phyloP scores from a whole-genome alignment of 2,797 vertebrate genomes.

The Neosilurus hyrtlii region DNA sequence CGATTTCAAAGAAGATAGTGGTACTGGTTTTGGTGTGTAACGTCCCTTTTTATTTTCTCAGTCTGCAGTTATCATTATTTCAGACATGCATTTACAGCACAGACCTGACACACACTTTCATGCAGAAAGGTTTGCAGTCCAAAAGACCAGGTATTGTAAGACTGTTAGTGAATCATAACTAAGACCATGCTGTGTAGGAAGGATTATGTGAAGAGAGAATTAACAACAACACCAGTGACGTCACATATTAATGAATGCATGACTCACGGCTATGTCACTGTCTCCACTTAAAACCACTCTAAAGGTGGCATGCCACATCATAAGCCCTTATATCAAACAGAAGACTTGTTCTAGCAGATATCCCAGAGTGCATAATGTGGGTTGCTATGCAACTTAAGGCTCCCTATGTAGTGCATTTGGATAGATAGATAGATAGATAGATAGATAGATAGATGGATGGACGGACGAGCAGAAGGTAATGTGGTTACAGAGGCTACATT shows the following conservation, averaged over 20 bases:
- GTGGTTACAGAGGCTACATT: neutral
- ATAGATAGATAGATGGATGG: too few species aligned
- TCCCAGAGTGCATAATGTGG: neutral
- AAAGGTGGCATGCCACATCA: constrained; percentile 36
- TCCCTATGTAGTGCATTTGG: neutral
- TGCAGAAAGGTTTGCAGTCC: neutral
- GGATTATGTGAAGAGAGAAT: neutral
- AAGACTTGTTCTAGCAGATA: constrained; percentile 31
- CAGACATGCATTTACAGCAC: neutral
- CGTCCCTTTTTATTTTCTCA: neutral
- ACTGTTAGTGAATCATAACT: neutral
- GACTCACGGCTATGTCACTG: constrained; percentile 31
- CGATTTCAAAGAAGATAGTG: neutral
- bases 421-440: too few species aligned
- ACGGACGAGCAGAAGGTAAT: too few species aligned
- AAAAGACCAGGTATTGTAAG: neutral
- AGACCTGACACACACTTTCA: neutral
- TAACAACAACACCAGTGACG: neutral
- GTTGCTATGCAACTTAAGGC: constrained; percentile 29
- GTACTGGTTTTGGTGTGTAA: neutral
- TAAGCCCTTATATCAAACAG: constrained; percentile 27
- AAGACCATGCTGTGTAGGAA: neutral
- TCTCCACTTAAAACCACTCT: constrained; percentile 25
- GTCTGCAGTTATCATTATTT: neutral
- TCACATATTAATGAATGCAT: constrained; percentile 18